Base-by-base conservation (phyloP, 2,888 invertebrate genomes). In the Acrobasis suavella region DNA sequence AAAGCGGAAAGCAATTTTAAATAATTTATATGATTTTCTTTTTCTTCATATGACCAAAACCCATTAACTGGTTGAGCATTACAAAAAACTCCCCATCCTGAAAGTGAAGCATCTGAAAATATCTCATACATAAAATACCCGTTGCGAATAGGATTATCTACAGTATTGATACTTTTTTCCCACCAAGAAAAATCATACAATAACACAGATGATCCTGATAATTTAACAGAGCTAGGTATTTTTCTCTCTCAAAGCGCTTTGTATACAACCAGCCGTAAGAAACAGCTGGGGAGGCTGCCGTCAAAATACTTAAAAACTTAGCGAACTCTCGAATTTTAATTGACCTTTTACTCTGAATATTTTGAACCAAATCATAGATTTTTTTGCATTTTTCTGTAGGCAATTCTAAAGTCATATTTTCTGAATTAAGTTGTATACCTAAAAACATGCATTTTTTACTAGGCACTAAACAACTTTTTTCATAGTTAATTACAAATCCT, bases 401-500 rank as follows among this genome's bases (percentile, higher is more conserved):
- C 46, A 58, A 22, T 22, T 58, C 7, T 8, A 42, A 14, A 0
- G n/a, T 8, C 58, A 58, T 42, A 46, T 1, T n/a, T 0, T 2
- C 1, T 9, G 58, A 14, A 58, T 58, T 58, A 10, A 58, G 5
- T 22, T 6, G 2, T 1, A 46, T 46, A 5, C 58, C 42, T 22
- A 58, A 32, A 22, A 58, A 58, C 12, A 46, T 58, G 9, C 42
- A 46, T 22, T n/a, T 7, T 42, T 58, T 2, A 12, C 5, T 58
- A 14, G 58, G 58, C 1, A 14, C 2, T 37, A 46, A 3, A 22
- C 22, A 14, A 22, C 46, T 50, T 46, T 58, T 58, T 46, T 58
- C 46, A 15, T 46, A 58, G 22, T 58, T 58, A 2, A 58, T 58
- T 8, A 58, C 9, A 7, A 58, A 58, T 17, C 58, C 58, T 58